phyloP scores from a whole-genome alignment of 2,113 vertebrate species.

The Procavia capensis region DNA sequence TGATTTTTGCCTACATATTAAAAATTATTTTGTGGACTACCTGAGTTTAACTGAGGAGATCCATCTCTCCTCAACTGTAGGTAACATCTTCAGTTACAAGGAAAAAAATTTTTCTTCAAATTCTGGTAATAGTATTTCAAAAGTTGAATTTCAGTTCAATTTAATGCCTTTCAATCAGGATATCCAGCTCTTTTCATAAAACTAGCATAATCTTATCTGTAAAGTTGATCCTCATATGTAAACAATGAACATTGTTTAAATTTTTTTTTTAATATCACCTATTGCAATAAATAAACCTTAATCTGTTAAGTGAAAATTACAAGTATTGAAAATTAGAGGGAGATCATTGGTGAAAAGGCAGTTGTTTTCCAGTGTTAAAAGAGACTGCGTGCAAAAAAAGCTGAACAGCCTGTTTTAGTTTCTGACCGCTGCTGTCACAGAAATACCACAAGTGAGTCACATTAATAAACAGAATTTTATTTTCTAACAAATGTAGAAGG shows the following conservation, averaged over 20 bases:
- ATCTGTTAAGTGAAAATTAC: background rate
- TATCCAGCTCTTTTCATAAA: conserved; percentile 41
- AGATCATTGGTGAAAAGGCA: background rate
- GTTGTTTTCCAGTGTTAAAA: background rate
- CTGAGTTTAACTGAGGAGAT: background rate
- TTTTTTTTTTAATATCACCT: background rate
- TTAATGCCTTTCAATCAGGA: conserved; percentile 21
- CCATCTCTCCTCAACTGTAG: background rate
- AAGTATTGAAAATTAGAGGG: background rate
- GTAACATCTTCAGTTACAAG: background rate
- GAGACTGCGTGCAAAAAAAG: background rate
- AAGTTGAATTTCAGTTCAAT: conserved; percentile 49
- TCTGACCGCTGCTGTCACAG: too few species aligned
- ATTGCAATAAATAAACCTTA: background rate
- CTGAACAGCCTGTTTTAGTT: background rate
- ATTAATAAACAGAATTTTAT: too few species aligned
- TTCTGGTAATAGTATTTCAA: conserved; percentile 31
- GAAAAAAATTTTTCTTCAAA: background rate
- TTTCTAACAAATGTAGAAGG: too few species aligned
- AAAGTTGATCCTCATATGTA: background rate
- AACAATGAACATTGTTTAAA: background rate
- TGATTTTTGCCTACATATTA: background rate
- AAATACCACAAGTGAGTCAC: too few species aligned
- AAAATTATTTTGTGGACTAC: background rate
- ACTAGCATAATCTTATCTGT: background rate